Conservation (phyloP, 2,888 invertebrate genomes). For the Eledona agricola region DNA sequence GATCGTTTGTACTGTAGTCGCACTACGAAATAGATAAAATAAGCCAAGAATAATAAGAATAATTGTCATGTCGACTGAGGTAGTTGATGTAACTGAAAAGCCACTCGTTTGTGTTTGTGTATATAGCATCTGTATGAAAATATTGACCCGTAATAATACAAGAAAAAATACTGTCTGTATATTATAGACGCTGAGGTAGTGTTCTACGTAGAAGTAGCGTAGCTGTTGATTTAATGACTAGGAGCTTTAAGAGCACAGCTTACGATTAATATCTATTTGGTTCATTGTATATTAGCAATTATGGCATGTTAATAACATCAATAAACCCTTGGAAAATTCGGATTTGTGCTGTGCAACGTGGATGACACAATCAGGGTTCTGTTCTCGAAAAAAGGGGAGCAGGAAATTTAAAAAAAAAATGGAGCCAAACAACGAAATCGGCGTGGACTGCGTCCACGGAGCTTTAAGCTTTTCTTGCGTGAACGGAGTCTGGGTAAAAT, state of each 20-base stretch:
- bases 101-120: slow-evolving; percentile 44
- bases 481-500: no score
- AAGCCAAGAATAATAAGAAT: slow-evolving; percentile 24
- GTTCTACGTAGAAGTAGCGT: slow-evolving; percentile 38
- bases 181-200: slow-evolving; percentile 56
- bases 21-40: slow-evolving; percentile 2
- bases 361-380: slow-evolving; percentile 54
- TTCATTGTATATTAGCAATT: slow-evolving; percentile 47
- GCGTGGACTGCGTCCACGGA: slow-evolving; percentile 44
- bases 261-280: slow-evolving; percentile 57
- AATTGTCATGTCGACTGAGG: slow-evolving; percentile 41
- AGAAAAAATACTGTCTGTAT: slow-evolving; percentile 53
- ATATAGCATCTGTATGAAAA: slow-evolving; percentile 38
- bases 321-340: slow-evolving; percentile 34
- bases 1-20: slow-evolving; percentile 38
- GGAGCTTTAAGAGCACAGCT: slow-evolving; percentile 47
- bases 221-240: slow-evolving; percentile 52
- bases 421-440: slow-evolving; percentile 36
- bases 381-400: slow-evolving; percentile 11
- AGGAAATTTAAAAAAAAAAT: slow-evolving; percentile 8
- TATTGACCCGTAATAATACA: slow-evolving; percentile 44
- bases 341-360: no score
- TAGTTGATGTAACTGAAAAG: slow-evolving; percentile 41
- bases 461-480: no score
- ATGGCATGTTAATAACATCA: slow-evolving; percentile 40